These are phyloP conservation scores for Dendrocincla fuliginosa DNA, from an alignment of 2,797 vertebrate genomes.

Conservation along the genomic window DNA sequence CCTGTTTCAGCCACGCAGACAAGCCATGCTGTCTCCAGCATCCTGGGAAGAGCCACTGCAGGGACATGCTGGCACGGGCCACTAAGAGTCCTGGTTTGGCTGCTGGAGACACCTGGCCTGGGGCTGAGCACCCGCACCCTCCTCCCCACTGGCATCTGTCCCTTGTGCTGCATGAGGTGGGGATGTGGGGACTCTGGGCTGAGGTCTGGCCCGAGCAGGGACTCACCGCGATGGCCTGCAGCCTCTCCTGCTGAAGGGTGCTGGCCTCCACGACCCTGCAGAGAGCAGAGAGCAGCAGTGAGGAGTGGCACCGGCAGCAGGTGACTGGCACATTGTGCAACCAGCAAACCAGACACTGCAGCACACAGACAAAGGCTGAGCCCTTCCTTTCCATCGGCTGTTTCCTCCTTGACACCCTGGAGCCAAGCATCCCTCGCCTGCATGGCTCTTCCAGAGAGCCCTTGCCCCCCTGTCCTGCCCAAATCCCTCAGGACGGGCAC, in stretches of 20 bases:
- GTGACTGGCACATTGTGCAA: neutral
- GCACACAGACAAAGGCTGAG: neutral
- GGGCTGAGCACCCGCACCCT: neutral
- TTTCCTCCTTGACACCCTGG: rapidly evolving
- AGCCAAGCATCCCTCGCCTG: rapidly evolving
- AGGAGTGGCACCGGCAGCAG: neutral
- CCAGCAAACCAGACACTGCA: neutral
- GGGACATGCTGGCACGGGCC: rapidly evolving
- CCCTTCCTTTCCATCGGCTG: rapidly evolving
- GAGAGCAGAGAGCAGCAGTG: neutral
- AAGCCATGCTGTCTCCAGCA: rapidly evolving
- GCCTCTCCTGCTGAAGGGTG: slow-evolving; percentile 88
- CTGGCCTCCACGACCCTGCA: slow-evolving; percentile 81
- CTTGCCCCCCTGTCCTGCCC: neutral
- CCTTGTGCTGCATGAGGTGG: rapidly evolving
- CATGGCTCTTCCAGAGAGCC: neutral
- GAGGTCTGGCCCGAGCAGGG: neutral
- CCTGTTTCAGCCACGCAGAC: neutral
- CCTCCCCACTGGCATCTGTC: rapidly evolving
- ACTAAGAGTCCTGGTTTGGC: rapidly evolving
- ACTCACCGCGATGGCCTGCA: slow-evolving; percentile 91
- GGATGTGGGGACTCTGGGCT: rapidly evolving
- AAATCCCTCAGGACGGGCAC: rapidly evolving
- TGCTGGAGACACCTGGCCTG: neutral
- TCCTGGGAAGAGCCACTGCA: neutral